Evolutionary conservation across 1,140 invertebrate species (phyloP), one percentile per base, ranked within the genome.

Genomic region (Scaptomyza hsui): DNA sequence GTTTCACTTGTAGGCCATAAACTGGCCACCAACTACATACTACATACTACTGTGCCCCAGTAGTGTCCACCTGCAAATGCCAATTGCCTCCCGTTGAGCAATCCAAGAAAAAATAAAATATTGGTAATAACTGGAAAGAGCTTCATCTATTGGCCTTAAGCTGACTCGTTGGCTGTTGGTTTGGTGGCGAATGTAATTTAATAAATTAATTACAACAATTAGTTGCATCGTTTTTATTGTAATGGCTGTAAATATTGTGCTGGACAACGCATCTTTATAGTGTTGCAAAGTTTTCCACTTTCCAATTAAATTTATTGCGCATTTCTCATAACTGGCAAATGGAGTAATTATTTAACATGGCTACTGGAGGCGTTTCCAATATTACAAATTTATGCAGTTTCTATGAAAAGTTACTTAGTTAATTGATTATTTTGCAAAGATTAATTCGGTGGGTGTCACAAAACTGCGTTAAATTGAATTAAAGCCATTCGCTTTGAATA

Each of bases 191-290:
- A 64, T 78, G 60, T 70, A 88, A 86, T 86, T 81, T 75, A 86
- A 81, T 86, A 70, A 86, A 86, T 80, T 80, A 80, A 86, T 88
- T 81, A 64, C 82, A 64, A 69, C 82, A 88, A 86, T 88, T 78
- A 86, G 67, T 63, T 78, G 68, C 37, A 69, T 63, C 61, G 72
- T 64, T 78, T 82, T 82, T 78, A 82, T 83, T 75, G 75, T 78
- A 83, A 68, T 65, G 47, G 56, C 37, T 69, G 61, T 77, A 77
- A 82, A 82, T 82, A 82, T 77, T 67, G 60, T 35, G 39, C 68
- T 61, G 47, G 52, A 51, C 19, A 49, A 19, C 48, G 49, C 51
- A 59, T 55, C 55, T 55, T 35, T 19, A 29, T 44, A 42, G 39
- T 37, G 32, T n/a, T 37, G 32, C 12, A n/a, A 60, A 52, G 21